Conservation (phyloP, 2,888 invertebrate genomes). For the Ichneumoninae sp. region DNA sequence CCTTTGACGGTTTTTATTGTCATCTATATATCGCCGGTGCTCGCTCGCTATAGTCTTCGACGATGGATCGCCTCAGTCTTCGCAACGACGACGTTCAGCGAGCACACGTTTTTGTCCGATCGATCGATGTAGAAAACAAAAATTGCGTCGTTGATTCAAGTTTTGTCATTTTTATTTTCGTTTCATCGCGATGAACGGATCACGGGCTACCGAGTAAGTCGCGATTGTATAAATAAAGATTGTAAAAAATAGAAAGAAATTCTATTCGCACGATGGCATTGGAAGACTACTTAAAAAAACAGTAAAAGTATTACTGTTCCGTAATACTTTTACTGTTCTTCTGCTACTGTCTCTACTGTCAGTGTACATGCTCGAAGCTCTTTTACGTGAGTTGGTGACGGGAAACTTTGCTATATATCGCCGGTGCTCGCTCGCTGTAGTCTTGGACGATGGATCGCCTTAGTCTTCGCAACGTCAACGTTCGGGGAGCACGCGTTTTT, state of each 20-base stretch:
- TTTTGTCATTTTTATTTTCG: too few relatives aligned
- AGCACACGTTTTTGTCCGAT: background rate
- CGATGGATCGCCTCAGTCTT: conserved; percentile 30
- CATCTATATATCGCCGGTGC: conserved; percentile 35
- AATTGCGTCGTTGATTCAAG: too few relatives aligned
- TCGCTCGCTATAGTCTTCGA: background rate
- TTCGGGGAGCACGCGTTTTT: background rate
- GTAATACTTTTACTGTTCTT: too few relatives aligned
- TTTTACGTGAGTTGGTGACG: background rate
- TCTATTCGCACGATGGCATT: too few relatives aligned
- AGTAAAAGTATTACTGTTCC: too few relatives aligned
- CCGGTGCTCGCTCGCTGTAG: conserved; percentile 4
- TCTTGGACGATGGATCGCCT: conserved; percentile 26
- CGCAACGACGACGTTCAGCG: background rate
- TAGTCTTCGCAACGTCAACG: background rate
- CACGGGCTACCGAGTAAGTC: background rate
- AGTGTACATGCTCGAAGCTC: too few relatives aligned
- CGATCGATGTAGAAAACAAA: background rate
- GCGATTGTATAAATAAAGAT: too few relatives aligned
- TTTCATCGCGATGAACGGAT: background rate
- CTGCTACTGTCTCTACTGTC: too few relatives aligned
- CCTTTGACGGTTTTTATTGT: conserved; percentile 15
- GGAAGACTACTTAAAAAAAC: too few relatives aligned
- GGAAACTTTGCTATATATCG: conserved; percentile 5
- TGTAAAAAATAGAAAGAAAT: too few relatives aligned